Evolutionary conservation across 2,888 invertebrate genomes (phyloP), one percentile per base, ranked within the genome.

Genomic region (Epistrophe eligans): DNA sequence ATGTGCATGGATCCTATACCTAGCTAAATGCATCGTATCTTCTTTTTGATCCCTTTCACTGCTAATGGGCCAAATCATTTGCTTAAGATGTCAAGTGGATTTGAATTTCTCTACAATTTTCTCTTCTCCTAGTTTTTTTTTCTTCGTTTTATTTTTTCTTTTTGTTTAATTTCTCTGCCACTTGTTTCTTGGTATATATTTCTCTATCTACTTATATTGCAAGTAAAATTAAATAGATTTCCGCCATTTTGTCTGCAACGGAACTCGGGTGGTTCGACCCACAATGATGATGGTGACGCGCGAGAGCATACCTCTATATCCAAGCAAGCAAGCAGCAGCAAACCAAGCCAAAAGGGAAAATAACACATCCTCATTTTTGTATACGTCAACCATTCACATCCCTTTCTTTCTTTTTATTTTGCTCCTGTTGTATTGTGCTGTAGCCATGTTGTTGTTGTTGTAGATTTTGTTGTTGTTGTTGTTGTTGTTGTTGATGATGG

Each of bases 61-160:
- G 83, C 87, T 87, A 87, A 87, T 87, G 87, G 87, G 83, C 79
- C 87, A 79, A 87, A 87, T 87, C 87, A 83, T 87, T 87, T 87
- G 83, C 87, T 83, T 83, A 83, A 83, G 87, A 87, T 87, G 76
- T 87, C 83, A 87, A 87, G 87, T 87, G 83, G 87, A 76, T 87
- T 87, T 82, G 62, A 64, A 57, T 87, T 71, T 57, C n/a, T 64
- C 77, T 50, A 70, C 48, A 76, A 71, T 52, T 70, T 35, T 52
- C 35, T 11, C 10, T 40, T 19, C n/a, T 32, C 32, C 8, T 43
- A 13, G 10, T 43, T 7, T 66, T 50, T 40, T 28, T 32, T 6
- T 32, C 5, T 74, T 0, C 1, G 19, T 32, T n/a, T 19, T 43
- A 4, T 19, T 58, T 40, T 55, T 74, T n/a, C n/a, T 57, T 50